Evolutionary conservation across 2,888 invertebrate species (phyloP).

Genomic region (Apodemia mormo): DNA sequence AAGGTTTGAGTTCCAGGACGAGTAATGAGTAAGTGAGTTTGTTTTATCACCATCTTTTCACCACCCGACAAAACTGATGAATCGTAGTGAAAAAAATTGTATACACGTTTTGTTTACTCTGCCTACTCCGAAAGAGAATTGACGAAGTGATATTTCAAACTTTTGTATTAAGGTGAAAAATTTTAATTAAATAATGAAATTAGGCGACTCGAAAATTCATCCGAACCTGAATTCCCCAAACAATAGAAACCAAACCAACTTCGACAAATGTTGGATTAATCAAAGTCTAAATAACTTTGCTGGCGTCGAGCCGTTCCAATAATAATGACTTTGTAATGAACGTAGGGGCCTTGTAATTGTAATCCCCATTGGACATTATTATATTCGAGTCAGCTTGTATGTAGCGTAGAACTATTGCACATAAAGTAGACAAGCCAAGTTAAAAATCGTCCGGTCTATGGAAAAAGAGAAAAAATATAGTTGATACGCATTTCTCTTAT

Average conservation of each 20-base stretch:
- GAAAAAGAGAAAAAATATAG: too few relatives aligned
- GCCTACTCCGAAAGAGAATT: too few relatives aligned
- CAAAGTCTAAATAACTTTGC: not conserved
- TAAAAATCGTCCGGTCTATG: too few relatives aligned
- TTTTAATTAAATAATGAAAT: not conserved
- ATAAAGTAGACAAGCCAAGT: too few relatives aligned
- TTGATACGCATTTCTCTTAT: too few relatives aligned
- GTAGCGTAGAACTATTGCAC: too few relatives aligned
- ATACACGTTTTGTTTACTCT: too few relatives aligned
- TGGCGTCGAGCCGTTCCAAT: not conserved
- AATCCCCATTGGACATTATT: slow-evolving; percentile 3
- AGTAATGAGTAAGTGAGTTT: too few relatives aligned
- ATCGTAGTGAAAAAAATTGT: too few relatives aligned
- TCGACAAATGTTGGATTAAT: not conserved
- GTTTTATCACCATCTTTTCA: too few relatives aligned
- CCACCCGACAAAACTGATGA: too few relatives aligned
- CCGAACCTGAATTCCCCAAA: not conserved
- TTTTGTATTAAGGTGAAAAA: not conserved
- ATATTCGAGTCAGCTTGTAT: not conserved
- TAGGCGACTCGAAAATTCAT: not conserved
- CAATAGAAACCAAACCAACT: not conserved
- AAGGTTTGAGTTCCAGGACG: too few relatives aligned
- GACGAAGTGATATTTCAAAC: not conserved
- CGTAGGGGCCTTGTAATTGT: not conserved
- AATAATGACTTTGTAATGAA: slow-evolving; percentile 6